A percentile compares a stretch with the other conserved stretches of the same genome.
phyloP scores from a whole-genome alignment of 35 echinoderm and acorn worm genomes.

The Hemicentrotus pulcherrimus region DNA sequence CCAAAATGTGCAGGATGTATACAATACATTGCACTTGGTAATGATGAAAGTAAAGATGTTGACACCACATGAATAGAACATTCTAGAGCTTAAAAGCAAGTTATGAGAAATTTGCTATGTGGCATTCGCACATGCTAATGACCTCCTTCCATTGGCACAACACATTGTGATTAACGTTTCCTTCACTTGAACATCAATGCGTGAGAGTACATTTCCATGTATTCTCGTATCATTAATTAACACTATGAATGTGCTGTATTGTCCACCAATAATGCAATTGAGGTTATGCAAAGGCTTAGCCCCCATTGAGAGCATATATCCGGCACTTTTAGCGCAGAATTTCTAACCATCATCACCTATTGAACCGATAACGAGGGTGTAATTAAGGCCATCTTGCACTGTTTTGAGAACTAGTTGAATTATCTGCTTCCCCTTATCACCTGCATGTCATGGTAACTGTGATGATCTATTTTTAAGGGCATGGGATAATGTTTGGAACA shows the following conservation, averaged over 20 bases:
- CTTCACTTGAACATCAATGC: background rate
- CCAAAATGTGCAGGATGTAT: no score
- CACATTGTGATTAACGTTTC: background rate
- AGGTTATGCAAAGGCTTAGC: no score
- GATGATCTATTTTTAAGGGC: background rate
- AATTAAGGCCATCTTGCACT: background rate
- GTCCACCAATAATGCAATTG: background rate
- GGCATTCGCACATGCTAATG: no score
- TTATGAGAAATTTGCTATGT: background rate
- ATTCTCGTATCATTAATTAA: background rate
- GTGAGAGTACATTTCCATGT: background rate
- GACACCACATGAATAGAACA: no score
- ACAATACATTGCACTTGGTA: no score
- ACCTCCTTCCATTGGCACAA: no score
- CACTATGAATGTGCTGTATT: background rate
- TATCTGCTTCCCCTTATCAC: background rate
- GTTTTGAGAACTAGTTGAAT: background rate
- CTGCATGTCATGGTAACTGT: background rate
- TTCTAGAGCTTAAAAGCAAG: no score
- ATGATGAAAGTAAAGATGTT: no score
- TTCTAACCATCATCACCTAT: background rate
- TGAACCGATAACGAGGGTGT: background rate
- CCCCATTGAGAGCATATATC: no score
- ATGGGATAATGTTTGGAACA: background rate
- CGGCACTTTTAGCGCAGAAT: no score